Base-by-base conservation (phyloP, 2,113 vertebrate genomes). In the Rhinogobius similis region DNA sequence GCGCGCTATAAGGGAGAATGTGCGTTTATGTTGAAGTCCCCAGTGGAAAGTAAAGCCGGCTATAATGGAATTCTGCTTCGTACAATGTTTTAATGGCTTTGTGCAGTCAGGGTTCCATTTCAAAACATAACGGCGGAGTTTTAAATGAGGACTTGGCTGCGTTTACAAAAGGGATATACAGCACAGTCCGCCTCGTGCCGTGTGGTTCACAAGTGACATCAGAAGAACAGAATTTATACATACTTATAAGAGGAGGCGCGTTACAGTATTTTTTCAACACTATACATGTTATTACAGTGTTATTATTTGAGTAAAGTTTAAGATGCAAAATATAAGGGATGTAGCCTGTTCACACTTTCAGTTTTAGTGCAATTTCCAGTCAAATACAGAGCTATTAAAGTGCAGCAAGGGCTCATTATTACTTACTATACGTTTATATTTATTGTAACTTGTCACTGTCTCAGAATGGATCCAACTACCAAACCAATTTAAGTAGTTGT, bases 11-110 rank as follows among this genome's bases (percentile, higher is more conserved):
- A 32, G 13, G 56, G 24, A 61, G 29, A 29, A 61, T 61, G 58
- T 55, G 56, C 52, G 50, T 52, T 67, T 68, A 73, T 67, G 39
- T 48, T 23, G 41, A 63, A 71, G 24, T 75, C 74, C 59, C 62
- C 7, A 4, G 58, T 65, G 70, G 48, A 50, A 52, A 61, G 27
- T 62, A 36, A 63, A 65, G 18, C 26, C 41, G 41, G 53, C 68
- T 69, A 76, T 39, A 70, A 67, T 75, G 55, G 76, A 36, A 21
- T 71, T 41, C 61, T 69, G 12, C 55, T 74, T 23, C 23, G 55
- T 14, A 29, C 27, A 8, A 78, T 72, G 61, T 50, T 62, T 61
- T 23, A 67, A 36, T 70, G 68, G 43, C 38, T 69, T 81, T 77
- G 43, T 46, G 73, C 36, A 23, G 62, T 23, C 16, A 55, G 18